Conservation (phyloP, 2,113 vertebrate genomes). For the Eolophus roseicapilla region DNA sequence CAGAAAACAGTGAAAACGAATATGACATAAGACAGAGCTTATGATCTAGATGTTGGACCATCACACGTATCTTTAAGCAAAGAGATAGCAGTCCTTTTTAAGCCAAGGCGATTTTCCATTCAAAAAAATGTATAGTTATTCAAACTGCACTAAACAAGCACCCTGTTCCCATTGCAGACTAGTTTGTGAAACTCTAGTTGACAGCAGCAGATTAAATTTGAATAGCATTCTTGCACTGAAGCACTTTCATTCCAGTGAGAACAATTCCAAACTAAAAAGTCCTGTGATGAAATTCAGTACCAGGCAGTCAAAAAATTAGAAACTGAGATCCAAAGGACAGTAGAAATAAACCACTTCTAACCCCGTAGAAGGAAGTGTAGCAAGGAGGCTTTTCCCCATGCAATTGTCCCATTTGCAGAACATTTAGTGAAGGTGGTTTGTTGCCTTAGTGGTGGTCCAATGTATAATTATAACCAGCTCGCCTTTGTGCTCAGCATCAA, state of each 20-base stretch:
- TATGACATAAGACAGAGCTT: background rate
- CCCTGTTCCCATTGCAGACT: background rate
- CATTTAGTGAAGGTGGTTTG: background rate
- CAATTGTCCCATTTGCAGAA: background rate
- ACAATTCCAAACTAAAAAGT: background rate
- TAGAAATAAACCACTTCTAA: background rate
- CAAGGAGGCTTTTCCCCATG: background rate
- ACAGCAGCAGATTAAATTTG: background rate
- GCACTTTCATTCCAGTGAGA: background rate
- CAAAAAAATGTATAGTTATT: background rate
- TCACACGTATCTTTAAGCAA: background rate
- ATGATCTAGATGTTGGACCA: background rate
- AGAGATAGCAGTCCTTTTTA: background rate
- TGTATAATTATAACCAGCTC: background rate
- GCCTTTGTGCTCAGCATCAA: background rate
- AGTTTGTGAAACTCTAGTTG: background rate
- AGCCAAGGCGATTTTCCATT: background rate
- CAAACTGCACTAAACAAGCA: background rate
- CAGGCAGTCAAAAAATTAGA: background rate
- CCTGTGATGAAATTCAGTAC: background rate
- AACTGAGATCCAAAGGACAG: background rate
- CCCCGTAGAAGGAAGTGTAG: background rate
- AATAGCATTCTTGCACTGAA: background rate
- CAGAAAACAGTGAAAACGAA: background rate
- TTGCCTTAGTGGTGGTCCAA: background rate